Conservation (phyloP, 2,113 vertebrate genomes). For the Tyrannus savana region DNA sequence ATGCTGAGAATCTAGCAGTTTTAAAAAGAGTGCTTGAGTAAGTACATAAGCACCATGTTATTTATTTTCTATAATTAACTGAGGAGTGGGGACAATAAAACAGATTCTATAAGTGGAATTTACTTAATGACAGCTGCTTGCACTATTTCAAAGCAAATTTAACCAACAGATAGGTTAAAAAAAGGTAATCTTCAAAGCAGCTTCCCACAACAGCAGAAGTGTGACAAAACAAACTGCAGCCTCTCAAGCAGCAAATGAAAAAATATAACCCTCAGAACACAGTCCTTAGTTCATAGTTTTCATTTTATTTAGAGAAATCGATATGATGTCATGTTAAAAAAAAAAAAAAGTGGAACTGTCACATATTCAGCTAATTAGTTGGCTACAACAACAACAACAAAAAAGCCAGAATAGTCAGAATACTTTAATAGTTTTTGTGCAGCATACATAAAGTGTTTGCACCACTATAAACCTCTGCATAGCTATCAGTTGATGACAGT, state of each 20-base stretch:
- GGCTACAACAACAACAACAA: background rate
- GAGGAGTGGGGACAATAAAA: background rate
- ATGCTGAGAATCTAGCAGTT: background rate
- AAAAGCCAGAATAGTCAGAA: background rate
- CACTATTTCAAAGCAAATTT: conserved; percentile 13
- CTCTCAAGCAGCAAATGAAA: background rate
- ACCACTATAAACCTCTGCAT: background rate
- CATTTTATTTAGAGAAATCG: background rate
- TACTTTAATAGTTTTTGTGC: background rate
- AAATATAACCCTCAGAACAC: background rate
- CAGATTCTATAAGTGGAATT: background rate
- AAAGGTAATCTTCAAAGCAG: background rate
- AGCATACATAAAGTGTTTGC: background rate
- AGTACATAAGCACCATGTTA: conserved; percentile 16
- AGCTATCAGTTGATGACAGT: background rate
- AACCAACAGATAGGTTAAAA: background rate
- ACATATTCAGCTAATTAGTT: background rate
- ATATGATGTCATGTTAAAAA: background rate
- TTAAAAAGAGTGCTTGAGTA: conserved; percentile 19
- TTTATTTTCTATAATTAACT: conserved; percentile 51
- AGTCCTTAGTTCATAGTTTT: background rate
- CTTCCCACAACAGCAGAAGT: background rate
- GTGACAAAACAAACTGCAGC: background rate
- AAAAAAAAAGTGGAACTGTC: background rate
- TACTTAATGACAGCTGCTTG: background rate